phyloP scores from a whole-genome alignment of 2,797 vertebrate species.

The Chrosomus eos region DNA sequence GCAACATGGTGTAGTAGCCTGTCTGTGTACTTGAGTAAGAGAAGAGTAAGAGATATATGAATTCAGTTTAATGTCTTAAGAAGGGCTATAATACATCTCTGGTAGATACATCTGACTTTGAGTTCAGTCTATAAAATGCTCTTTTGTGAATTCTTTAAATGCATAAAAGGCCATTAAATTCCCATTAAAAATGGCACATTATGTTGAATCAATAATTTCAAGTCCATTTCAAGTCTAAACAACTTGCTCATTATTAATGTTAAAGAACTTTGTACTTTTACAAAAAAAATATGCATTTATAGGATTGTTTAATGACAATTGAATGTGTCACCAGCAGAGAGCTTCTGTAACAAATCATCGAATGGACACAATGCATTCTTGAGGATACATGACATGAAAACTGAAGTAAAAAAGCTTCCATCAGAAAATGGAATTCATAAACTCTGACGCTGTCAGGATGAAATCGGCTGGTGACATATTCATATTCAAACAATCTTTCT shows the following conservation, averaged over 20 bases:
- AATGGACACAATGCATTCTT: background rate
- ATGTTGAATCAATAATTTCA: conserved; percentile 14
- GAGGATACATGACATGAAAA: background rate
- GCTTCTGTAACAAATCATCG: background rate
- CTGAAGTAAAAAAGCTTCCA: background rate
- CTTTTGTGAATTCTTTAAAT: background rate
- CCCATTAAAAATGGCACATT: background rate
- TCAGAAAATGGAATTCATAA: background rate
- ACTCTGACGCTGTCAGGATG: background rate
- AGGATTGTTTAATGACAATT: background rate
- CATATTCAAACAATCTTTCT: conserved; percentile 10
- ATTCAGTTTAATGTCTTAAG: background rate
- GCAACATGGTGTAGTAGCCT: background rate
- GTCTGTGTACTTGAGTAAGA: background rate
- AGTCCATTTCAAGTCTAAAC: conserved; percentile 4
- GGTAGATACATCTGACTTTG: background rate
- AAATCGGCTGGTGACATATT: conserved; percentile 21
- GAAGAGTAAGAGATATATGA: background rate
- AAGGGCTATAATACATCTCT: background rate
- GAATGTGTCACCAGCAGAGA: background rate
- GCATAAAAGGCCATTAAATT: background rate
- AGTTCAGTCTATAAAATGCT: background rate
- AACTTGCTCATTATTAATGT: conserved; percentile 8
- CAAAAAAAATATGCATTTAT: background rate
- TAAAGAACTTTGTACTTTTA: background rate